Base-by-base conservation (phyloP, 2,113 vertebrate species). In the Oriolus oriolus region DNA sequence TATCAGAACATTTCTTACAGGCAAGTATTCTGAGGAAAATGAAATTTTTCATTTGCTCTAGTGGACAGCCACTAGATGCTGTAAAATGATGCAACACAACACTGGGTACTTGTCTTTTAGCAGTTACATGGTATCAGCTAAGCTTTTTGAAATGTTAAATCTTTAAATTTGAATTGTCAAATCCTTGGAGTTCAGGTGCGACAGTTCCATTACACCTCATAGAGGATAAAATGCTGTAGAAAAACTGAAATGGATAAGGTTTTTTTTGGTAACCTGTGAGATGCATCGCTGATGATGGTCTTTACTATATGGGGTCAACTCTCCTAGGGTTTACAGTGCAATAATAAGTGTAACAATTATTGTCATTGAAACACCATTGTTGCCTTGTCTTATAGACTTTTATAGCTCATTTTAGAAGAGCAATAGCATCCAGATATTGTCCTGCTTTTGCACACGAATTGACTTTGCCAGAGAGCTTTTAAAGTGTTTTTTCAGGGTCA, bases 41-140 rank as follows among this genome's bases (percentile, higher is more conserved):
- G 50, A 37, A 56, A 16, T n/a, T 83, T 80, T 87, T 81, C 17
- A 10, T 13, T 90, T 89, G 13, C 28, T 42, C 1, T 35, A 16
- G 17, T 65, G 45, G 17, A n/a, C n/a, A n/a, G n/a, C n/a, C n/a
- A n/a, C n/a, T n/a, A n/a, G 45, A 31, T 80, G 76, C 11, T 14
- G 30, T 60, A 18, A 1, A 0, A 19, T 17, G 17, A 35, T 56
- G 23, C 19, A 64, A 7, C 0, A 2, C 45, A 90, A 11, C 7
- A 2, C 50, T 53, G 2, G 3, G 3, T 61, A 15, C 57, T 63
- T 69, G 39, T 81, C 68, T 81, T 87, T 16, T n/a, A 64, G 37
- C 7, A 64, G 10, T 57, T 53, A 13, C 2, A 0, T 45, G 42
- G 6, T 21, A 61, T 23, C n/a, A 53, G 0, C 45, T 65, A 37